These are phyloP conservation scores for Brachypodius melanocephalos DNA, from an alignment of 2,113 vertebrate species.

Conservation along the genomic window DNA sequence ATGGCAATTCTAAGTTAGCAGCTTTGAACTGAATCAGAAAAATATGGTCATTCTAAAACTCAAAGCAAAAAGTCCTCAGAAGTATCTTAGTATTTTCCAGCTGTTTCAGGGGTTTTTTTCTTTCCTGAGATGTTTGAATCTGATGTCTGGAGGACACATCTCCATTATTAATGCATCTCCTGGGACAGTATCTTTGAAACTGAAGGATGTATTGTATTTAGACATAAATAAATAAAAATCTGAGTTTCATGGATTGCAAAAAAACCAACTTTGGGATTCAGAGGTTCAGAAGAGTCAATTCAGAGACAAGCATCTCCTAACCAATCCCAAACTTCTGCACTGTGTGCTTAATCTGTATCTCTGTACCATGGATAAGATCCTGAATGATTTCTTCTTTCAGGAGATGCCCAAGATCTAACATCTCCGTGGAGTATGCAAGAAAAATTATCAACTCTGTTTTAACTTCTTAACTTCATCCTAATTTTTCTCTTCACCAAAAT, in stretches of 20 bases:
- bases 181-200: background rate
- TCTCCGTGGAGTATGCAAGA: background rate
- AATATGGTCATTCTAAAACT: background rate
- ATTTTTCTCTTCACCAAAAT: background rate
- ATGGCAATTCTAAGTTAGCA: background rate
- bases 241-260: background rate
- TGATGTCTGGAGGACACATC: background rate
- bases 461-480: background rate
- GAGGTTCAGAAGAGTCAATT: background rate
- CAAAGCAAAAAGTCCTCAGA: background rate
- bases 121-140: background rate
- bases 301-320: background rate
- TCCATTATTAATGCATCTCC: background rate
- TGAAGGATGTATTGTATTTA: background rate
- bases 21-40: background rate
- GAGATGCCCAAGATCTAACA: background rate
- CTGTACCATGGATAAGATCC: background rate
- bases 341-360: background rate
- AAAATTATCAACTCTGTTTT: background rate
- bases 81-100: background rate
- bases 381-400: background rate
- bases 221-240: background rate
- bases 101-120: background rate
- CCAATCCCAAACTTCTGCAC: background rate
- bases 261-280: background rate